Conservation (phyloP, 2,888 invertebrate genomes). For the Steromphala cineraria region DNA sequence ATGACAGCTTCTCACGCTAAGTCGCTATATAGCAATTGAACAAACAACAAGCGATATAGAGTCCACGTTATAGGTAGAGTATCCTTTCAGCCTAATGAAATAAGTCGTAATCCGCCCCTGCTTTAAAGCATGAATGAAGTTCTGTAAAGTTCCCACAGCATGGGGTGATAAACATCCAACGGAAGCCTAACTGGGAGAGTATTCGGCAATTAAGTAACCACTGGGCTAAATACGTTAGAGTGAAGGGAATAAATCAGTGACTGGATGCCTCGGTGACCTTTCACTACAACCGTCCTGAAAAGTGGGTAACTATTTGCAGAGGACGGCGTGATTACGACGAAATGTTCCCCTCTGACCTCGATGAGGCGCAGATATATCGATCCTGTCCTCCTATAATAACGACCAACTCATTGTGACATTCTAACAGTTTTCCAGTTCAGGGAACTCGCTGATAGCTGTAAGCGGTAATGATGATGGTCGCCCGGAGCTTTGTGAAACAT, state of each 20-base stretch:
- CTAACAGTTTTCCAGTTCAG: constrained; percentile 13
- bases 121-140: too few species aligned
- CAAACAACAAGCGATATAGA: too few species aligned
- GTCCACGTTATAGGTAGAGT: too few species aligned
- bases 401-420: constrained; percentile 7
- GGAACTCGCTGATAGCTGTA: not conserved
- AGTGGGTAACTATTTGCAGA: constrained; percentile 3
- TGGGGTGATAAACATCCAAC: not conserved
- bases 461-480: constrained; percentile 6
- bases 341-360: not conserved
- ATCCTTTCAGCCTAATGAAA: too few species aligned
- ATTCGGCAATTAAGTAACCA: constrained; percentile 3
- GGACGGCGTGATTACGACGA: constrained; percentile 1
- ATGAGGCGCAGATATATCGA: not conserved
- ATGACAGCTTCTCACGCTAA: too few species aligned
- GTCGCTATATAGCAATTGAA: too few species aligned
- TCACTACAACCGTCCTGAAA: not conserved
- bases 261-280: not conserved
- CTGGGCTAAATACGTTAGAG: constrained; percentile 4
- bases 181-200: not conserved
- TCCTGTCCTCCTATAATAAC: not conserved
- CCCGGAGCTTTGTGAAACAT: not conserved
- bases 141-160: too few species aligned
- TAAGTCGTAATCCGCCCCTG: too few species aligned
- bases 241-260: constrained; percentile 6